These are phyloP conservation scores for Brachyalestes nurse DNA, from an alignment of 2,797 vertebrate genomes.

Conservation along the genomic window DNA sequence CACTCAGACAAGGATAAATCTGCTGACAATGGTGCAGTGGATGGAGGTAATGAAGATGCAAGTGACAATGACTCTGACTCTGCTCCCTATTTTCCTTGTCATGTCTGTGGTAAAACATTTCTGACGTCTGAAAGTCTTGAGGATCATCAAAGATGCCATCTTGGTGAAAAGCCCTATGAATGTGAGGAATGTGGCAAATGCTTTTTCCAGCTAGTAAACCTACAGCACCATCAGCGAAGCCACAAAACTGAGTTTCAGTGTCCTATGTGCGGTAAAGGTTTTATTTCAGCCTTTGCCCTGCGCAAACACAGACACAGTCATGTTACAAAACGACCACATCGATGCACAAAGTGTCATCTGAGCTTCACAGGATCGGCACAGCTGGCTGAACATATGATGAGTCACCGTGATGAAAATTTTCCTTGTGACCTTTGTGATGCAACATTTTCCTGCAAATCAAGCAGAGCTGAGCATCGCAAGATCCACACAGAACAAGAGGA, in stretches of 20 bases:
- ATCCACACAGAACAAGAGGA: slow-evolving; percentile 66
- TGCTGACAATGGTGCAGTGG: slow-evolving; percentile 54
- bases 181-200: slow-evolving; percentile 83
- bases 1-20: slow-evolving; percentile 59
- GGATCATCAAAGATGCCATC: slow-evolving; percentile 83
- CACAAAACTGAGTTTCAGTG: slow-evolving; percentile 84
- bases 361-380: slow-evolving; percentile 73
- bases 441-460: slow-evolving; percentile 78
- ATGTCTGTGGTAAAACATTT: slow-evolving; percentile 85
- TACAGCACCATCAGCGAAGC: slow-evolving; percentile 82
- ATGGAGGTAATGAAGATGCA: slow-evolving; percentile 45
- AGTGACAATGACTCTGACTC: slow-evolving; percentile 76
- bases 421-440: slow-evolving; percentile 81
- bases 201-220: slow-evolving; percentile 78
- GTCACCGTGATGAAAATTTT: slow-evolving; percentile 80
- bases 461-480: slow-evolving; percentile 80
- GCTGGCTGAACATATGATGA: slow-evolving; percentile 79
- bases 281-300: slow-evolving; percentile 79
- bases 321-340: slow-evolving; percentile 75
- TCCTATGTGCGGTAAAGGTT: slow-evolving; percentile 79
- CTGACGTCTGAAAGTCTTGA: slow-evolving; percentile 80
- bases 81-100: slow-evolving; percentile 83
- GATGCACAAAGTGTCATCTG: slow-evolving; percentile 77
- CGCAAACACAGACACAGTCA: slow-evolving; percentile 81
- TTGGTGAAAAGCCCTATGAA: slow-evolving; percentile 83